A percentile compares a stretch with the other conserved stretches of the same genome.
phyloP scores from a whole-genome alignment of 1,140 invertebrate genomes.

The Ceratosolen solmsi region DNA sequence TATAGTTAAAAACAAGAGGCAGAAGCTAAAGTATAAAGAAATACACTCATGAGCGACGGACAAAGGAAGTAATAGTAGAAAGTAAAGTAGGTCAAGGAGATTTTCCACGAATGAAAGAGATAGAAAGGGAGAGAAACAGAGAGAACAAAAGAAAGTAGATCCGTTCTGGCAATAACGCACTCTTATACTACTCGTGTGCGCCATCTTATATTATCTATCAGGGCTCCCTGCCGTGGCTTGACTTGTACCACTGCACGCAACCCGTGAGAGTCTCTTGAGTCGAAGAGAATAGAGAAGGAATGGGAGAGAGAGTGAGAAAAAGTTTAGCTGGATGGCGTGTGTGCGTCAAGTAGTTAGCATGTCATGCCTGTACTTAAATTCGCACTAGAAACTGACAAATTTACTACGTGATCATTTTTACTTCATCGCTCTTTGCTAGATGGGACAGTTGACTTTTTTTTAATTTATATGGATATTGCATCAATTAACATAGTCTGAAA shows the following conservation, averaged over 20 bases:
- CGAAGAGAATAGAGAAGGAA: neutral
- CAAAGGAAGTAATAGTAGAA: constrained; percentile 17
- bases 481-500: no score
- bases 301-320: neutral
- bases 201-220: neutral
- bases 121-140: neutral
- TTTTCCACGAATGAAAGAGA: neutral
- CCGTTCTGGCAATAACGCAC: neutral
- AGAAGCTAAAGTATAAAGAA: neutral
- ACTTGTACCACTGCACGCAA: neutral
- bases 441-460: neutral
- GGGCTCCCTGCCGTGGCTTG: neutral
- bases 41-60: neutral
- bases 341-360: neutral
- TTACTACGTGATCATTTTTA: neutral
- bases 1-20: neutral
- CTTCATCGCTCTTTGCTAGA: neutral
- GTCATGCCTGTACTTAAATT: neutral
- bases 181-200: neutral
- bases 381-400: neutral
- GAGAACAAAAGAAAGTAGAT: neutral
- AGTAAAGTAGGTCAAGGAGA: constrained; percentile 39
- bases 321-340: neutral
- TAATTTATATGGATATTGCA: neutral
- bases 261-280: neutral